These are phyloP conservation scores for Cephus pygmeus DNA, from an alignment of 2,888 invertebrate species.

Conservation along the genomic window DNA sequence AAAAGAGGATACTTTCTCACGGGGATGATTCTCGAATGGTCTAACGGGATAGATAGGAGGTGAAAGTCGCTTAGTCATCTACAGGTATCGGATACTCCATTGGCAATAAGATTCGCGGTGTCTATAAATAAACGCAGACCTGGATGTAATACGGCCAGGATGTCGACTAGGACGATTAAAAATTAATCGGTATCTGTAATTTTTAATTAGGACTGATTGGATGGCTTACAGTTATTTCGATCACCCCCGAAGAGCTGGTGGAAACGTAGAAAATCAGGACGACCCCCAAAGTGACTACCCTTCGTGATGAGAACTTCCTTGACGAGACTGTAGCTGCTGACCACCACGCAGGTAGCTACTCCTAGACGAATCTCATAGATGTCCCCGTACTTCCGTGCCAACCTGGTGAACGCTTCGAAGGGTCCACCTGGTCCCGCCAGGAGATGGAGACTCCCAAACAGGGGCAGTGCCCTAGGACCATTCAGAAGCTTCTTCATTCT, in stretches of 20 bases:
- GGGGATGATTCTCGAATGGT: not conserved
- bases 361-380: constrained; percentile 79
- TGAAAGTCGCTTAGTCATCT: not conserved
- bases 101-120: not conserved
- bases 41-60: not conserved
- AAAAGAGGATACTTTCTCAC: not conserved
- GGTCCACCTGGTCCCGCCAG: constrained; percentile 74
- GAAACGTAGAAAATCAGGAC: constrained; percentile 85
- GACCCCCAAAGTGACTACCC: constrained; percentile 84
- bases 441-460: constrained; percentile 79
- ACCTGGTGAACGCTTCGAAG: constrained; percentile 78
- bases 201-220: not conserved
- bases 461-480: constrained; percentile 67
- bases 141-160: not conserved
- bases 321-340: constrained; percentile 78
- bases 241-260: constrained; percentile 86
- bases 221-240: constrained; percentile 84
- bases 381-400: constrained; percentile 78
- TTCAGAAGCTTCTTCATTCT: constrained; percentile 23
- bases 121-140: not conserved
- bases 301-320: constrained; percentile 82
- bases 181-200: not conserved
- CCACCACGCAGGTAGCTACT: constrained; percentile 76
- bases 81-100: not conserved
- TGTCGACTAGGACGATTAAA: not conserved